A percentile compares a stretch with the other conserved stretches of the same genome.
phyloP scores from a whole-genome alignment of 2,888 invertebrate species.

The Carterocephalus palaemon region DNA sequence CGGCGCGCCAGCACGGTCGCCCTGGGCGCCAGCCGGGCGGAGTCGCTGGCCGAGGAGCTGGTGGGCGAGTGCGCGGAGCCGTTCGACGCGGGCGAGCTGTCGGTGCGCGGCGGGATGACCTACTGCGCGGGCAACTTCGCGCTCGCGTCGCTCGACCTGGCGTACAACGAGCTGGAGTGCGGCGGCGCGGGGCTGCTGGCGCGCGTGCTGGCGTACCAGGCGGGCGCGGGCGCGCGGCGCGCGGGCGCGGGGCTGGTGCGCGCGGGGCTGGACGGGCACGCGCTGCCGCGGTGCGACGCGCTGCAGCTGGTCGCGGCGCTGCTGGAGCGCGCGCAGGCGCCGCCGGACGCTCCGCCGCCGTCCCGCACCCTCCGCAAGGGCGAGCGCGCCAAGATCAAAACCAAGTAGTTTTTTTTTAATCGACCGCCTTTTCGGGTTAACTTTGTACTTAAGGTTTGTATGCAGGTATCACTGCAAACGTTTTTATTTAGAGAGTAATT shows the following conservation, averaged over 20 bases:
- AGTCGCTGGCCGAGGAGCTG: slow-evolving; percentile 26
- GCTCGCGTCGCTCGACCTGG: slow-evolving; percentile 36
- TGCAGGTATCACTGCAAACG: too few relatives aligned
- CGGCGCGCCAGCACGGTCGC: background rate
- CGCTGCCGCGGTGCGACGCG: slow-evolving; percentile 28
- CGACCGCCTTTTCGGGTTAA: too few relatives aligned
- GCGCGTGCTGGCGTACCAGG: slow-evolving; percentile 33
- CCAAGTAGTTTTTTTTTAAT: too few relatives aligned
- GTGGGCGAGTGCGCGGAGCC: slow-evolving; percentile 31
- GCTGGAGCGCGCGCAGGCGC: slow-evolving; percentile 2
- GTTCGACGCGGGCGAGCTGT: slow-evolving; percentile 31
- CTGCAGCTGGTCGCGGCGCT: slow-evolving; percentile 24
- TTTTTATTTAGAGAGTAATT: too few relatives aligned
- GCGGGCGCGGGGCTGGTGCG: slow-evolving; percentile 33
- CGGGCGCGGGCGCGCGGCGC: background rate
- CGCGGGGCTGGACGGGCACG: slow-evolving; percentile 36
- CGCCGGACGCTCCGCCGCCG: background rate
- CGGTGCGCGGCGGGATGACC: slow-evolving; percentile 18
- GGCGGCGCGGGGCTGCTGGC: slow-evolving; percentile 27
- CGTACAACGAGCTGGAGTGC: slow-evolving; percentile 36
- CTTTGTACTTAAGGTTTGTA: too few relatives aligned
- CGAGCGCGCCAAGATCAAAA: slow-evolving; percentile 2
- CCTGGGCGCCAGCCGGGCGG: slow-evolving; percentile 24
- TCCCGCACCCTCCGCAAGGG: background rate
- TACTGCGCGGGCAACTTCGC: slow-evolving; percentile 35